Evolutionary conservation across 1,140 invertebrate species (phyloP).

Genomic region (Capitella teleta): DNA sequence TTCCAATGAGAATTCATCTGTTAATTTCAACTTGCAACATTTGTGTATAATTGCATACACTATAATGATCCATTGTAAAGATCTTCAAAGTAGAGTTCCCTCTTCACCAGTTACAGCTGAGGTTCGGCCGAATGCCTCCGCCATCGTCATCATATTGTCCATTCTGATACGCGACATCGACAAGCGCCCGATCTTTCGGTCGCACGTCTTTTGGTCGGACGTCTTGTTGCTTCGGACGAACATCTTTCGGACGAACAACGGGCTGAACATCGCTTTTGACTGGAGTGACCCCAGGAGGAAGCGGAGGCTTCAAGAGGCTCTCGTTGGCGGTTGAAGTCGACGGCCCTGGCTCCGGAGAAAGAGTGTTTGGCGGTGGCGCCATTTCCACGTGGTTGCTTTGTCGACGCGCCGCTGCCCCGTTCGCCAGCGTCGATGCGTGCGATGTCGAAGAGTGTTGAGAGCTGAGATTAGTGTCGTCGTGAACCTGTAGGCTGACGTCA

Average conservation of each 20-base stretch:
- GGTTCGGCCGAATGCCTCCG: conserved; percentile 1
- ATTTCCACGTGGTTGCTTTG: neutral
- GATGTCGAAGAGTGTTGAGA: too few relatives aligned
- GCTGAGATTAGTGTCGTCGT: conserved; percentile 6
- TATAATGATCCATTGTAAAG: too few relatives aligned
- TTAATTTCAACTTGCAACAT: too few relatives aligned
- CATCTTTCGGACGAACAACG: neutral
- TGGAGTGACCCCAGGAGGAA: neutral
- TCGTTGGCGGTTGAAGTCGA: neutral
- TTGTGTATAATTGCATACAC: too few relatives aligned
- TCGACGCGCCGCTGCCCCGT: neutral
- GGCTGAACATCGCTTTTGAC: neutral
- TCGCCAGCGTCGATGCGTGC: neutral
- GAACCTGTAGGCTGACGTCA: conserved; percentile 6
- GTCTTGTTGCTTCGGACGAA: neutral
- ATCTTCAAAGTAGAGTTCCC: too few relatives aligned
- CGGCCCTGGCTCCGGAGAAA: neutral
- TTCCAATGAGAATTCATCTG: too few relatives aligned
- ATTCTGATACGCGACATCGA: conserved; percentile 3
- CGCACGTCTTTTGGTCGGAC: conserved; percentile 3
- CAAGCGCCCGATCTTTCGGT: conserved; percentile 3
- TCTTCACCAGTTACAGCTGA: conserved; percentile 6
- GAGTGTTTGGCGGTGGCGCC: too few relatives aligned
- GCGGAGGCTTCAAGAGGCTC: neutral
- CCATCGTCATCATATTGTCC: neutral